A percentile compares a stretch with the other conserved stretches of the same genome.
These are phyloP conservation scores for Upupa epops DNA, from an alignment of 2,113 vertebrate species.

Conservation along the genomic window DNA sequence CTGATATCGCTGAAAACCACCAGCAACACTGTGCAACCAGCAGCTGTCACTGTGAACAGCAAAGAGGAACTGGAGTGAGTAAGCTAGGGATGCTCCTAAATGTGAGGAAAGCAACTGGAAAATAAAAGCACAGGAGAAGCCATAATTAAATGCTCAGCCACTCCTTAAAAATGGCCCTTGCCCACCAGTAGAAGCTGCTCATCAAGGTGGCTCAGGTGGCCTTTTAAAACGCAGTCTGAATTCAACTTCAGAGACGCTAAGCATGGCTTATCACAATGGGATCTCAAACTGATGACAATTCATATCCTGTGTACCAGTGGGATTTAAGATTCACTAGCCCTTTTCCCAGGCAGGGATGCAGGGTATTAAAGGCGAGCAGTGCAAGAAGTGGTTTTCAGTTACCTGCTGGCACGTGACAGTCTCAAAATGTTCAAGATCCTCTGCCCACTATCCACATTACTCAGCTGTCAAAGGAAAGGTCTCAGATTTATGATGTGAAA, in stretches of 20 bases:
- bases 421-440: slow-evolving; percentile 57
- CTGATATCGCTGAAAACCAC: neutral
- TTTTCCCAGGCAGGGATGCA: neutral
- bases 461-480: slow-evolving; percentile 74
- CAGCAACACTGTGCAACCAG: neutral
- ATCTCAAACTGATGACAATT: neutral
- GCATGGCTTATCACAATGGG: rapidly evolving
- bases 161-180: neutral
- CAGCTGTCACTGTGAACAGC: slow-evolving; percentile 52
- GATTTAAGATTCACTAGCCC: neutral
- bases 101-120: slow-evolving; percentile 28
- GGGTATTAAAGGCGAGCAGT: rapidly evolving
- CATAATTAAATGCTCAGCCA: slow-evolving; percentile 38
- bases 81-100: neutral
- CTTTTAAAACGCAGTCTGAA: neutral
- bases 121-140: slow-evolving; percentile 13
- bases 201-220: neutral
- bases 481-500: slow-evolving; percentile 78
- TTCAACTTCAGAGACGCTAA: neutral
- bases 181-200: neutral
- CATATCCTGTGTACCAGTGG: neutral
- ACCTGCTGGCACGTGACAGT: slow-evolving; percentile 31
- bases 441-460: slow-evolving; percentile 69
- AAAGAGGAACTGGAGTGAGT: neutral
- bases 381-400: slow-evolving; percentile 11